phyloP scores from a whole-genome alignment of 2,888 invertebrate genomes.

The Gryllus longicercus region DNA sequence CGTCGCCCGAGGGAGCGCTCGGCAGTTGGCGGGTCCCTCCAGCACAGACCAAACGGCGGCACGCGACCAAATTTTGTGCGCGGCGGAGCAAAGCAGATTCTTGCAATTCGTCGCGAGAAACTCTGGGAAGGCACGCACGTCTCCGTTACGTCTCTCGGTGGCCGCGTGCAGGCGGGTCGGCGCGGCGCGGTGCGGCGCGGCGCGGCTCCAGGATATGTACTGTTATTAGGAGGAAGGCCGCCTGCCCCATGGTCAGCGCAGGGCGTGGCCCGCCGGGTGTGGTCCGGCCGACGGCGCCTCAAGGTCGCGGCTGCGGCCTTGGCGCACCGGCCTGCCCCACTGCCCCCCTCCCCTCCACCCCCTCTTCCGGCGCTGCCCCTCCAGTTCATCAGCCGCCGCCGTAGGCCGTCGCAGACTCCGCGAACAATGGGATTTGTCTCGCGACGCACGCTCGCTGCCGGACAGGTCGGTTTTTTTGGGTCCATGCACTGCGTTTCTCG shows the following conservation, averaged over 20 bases:
- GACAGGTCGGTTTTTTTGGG: too few relatives aligned
- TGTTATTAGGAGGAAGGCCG: slow-evolving; percentile 8
- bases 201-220: neutral
- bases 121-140: neutral
- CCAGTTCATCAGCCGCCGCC: too few relatives aligned
- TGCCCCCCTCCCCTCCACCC: too few relatives aligned
- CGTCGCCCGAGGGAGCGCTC: too few relatives aligned
- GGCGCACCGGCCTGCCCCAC: neutral
- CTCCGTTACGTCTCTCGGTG: neutral
- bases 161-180: neutral
- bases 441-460: too few relatives aligned
- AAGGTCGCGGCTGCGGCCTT: neutral
- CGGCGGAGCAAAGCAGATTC: neutral
- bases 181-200: neutral
- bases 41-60: too few relatives aligned
- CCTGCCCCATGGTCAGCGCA: neutral
- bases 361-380: too few relatives aligned
- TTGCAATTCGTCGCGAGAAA: neutral
- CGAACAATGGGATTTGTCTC: too few relatives aligned
- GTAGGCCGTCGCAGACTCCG: too few relatives aligned
- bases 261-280: slow-evolving; percentile 1
- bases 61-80: too few relatives aligned
- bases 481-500: too few relatives aligned
- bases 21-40: too few relatives aligned
- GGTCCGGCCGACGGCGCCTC: neutral